A percentile compares a stretch with the other conserved stretches of the same genome.
phyloP scores from a whole-genome alignment of 2,113 vertebrate species.

The Sclerurus mexicanus region DNA sequence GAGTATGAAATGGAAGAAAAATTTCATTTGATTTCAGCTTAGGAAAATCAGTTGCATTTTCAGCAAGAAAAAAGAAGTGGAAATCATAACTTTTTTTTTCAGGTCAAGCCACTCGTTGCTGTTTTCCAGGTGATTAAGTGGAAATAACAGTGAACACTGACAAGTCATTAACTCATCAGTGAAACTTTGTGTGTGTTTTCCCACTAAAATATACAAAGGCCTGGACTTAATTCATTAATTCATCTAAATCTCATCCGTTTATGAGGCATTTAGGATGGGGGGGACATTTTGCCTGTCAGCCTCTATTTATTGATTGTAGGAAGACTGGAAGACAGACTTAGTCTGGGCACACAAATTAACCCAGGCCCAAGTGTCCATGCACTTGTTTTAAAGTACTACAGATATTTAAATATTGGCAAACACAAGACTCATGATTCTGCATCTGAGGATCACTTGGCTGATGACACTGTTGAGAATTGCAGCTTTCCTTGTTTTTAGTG shows the following conservation, averaged over 20 bases:
- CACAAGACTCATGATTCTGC: accelerated
- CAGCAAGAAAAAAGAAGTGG: not conserved
- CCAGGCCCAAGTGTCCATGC: not conserved
- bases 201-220: not conserved
- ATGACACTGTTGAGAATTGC: not conserved
- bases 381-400: not conserved
- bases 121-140: not conserved
- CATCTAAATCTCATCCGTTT: not conserved
- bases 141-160: not conserved
- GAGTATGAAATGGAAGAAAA: not conserved
- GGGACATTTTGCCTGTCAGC: not conserved
- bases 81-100: not conserved
- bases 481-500: not conserved
- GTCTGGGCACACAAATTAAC: not conserved
- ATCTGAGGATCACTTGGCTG: not conserved
- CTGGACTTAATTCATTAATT: not conserved
- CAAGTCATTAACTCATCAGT: not conserved
- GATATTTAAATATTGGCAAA: not conserved
- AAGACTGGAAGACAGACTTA: not conserved
- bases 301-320: not conserved
- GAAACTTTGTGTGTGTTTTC: not conserved
- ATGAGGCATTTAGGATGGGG: not conserved
- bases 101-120: not conserved
- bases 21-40: not conserved
- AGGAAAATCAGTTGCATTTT: not conserved